Evolutionary conservation across 2,113 vertebrate species (phyloP), one percentile per base, ranked within the genome.

Genomic region (Microcebus ravelobensis): DNA sequence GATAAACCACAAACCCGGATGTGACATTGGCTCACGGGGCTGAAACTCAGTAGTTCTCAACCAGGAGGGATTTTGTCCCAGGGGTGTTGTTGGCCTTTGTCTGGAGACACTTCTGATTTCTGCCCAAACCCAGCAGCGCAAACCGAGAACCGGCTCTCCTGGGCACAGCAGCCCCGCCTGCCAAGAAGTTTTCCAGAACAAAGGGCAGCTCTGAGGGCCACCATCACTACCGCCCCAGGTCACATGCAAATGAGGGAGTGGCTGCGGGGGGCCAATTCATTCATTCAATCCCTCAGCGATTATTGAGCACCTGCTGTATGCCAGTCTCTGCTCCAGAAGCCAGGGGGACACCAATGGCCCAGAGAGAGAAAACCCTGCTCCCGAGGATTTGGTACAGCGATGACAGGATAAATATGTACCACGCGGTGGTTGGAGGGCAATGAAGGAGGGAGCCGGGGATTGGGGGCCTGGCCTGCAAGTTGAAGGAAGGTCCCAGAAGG

Each of bases 41-140:
- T 17, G 10, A 17, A 11, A 39, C 9, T 63, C 39, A 5, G 84
- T 8, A 61, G 39, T 59, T n/a, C 50, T 29, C 27, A n/a, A 0
- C 39, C 0, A 3, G 29, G 12, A 21, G 34, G 1, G 20, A 10
- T 57, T 52, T 15, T 31, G 31, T 27, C 67, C 27, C 7, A 2
- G 59, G 39, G 67, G 14, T 25, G 7, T 5, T 36, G 6, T 65
- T 65, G 63, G 45, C 20, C 10, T 0, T 14, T 7, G 27, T 81
- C 61, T 82, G 17, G 39, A 93, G 42, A 79, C 42, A 71, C 73
- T 20, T 55, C 3, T 2, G 31, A 9, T 14, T 79, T 52, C 52
- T 71, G 42, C n/a, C 70, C 29, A 6, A 76, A 67, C n/a, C 17
- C 9, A 9, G 65, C 91, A 77, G 68, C 57, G 1, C 8, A 8